Conservation (phyloP, 2,888 invertebrate species). For the Agriotes lineatus region DNA sequence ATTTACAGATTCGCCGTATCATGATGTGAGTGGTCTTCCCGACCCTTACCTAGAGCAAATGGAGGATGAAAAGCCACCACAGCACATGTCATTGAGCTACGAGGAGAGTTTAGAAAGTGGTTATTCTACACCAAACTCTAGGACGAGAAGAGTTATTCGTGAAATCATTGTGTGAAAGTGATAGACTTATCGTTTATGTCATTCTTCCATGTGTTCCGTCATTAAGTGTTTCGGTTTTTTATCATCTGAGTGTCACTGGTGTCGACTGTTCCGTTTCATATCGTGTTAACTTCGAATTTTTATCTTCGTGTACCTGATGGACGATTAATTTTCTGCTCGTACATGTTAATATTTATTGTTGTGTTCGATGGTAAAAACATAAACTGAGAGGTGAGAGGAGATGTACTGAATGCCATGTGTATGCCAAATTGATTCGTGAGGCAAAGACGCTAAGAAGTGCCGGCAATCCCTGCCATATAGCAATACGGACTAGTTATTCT, state of each 20-base stretch:
- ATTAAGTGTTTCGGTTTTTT: conserved; percentile 29
- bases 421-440: conserved; percentile 16
- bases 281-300: conserved; percentile 14
- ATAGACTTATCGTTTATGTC: conserved; percentile 21
- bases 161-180: conserved; percentile 88
- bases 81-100: conserved; percentile 89
- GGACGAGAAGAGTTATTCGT: conserved; percentile 91
- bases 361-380: conserved; percentile 27
- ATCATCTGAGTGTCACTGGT: conserved; percentile 24
- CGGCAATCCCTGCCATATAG: conserved; percentile 35
- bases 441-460: conserved; percentile 32
- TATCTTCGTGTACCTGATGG: conserved; percentile 41
- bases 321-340: conserved; percentile 35
- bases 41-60: conserved; percentile 87
- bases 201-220: conserved; percentile 11
- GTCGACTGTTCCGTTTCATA: conserved; percentile 10
- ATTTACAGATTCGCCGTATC: conserved; percentile 95
- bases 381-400: conserved; percentile 10
- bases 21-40: conserved; percentile 92
- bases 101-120: conserved; percentile 95
- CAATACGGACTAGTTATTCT: conserved; percentile 48
- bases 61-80: conserved; percentile 87
- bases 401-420: conserved; percentile 16
- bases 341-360: conserved; percentile 32
- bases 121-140: conserved; percentile 93